phyloP scores from a whole-genome alignment of 2,113 vertebrate genomes.

The Phalacrocorax brasilianus region DNA sequence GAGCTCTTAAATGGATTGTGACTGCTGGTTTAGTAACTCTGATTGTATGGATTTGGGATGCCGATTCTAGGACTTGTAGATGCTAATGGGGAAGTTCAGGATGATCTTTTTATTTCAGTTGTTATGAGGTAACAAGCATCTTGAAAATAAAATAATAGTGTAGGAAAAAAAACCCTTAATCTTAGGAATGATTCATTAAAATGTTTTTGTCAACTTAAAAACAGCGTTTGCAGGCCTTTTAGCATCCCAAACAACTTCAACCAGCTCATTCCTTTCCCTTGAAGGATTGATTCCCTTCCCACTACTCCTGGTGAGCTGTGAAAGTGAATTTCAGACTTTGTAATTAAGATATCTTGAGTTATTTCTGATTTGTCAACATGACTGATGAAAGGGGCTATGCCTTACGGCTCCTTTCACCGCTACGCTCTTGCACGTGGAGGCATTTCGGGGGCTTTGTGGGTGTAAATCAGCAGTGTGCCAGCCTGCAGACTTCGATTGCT shows the following conservation, averaged over 20 bases:
- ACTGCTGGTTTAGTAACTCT: not conserved
- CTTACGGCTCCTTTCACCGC: not conserved
- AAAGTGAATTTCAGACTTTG: conserved; percentile 16
- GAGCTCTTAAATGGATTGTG: not conserved
- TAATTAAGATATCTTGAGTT: conserved; percentile 20
- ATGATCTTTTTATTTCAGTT: not conserved
- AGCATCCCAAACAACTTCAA: not conserved
- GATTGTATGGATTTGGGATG: not conserved
- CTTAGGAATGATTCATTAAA: not conserved
- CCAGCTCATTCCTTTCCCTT: not conserved
- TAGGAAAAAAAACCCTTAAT: not conserved
- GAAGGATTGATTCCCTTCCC: not conserved
- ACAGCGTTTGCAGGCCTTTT: not conserved
- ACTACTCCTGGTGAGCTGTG: not conserved
- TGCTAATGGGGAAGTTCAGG: not conserved
- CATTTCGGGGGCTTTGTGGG: not conserved
- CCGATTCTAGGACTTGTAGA: not conserved
- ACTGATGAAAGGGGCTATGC: not conserved
- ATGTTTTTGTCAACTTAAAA: not conserved
- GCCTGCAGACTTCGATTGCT: not conserved
- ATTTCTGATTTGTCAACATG: conserved; percentile 37
- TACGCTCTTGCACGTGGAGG: accelerated
- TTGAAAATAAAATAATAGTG: not conserved
- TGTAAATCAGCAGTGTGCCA: not conserved
- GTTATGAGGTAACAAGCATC: not conserved